phyloP scores from a whole-genome alignment of 2,888 invertebrate genomes.

The Amblyjoppa proteus region DNA sequence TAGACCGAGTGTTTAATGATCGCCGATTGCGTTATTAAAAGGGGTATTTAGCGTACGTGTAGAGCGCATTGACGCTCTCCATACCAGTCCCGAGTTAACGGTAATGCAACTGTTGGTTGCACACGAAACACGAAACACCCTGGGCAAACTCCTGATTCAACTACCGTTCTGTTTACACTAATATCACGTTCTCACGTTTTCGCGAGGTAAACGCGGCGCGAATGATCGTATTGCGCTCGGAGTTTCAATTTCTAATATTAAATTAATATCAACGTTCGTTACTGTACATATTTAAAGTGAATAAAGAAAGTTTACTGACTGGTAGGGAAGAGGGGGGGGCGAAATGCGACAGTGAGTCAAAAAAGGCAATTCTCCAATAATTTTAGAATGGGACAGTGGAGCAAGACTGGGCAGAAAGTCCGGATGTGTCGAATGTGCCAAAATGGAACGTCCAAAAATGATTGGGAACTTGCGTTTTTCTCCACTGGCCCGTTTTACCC shows the following conservation, averaged over 20 bases:
- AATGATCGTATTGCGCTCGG: background rate
- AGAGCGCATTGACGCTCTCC: background rate
- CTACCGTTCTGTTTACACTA: slow-evolving; percentile 53
- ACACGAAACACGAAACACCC: slow-evolving; percentile 30
- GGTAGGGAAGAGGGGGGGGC: background rate
- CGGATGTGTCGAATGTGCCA: too few species aligned
- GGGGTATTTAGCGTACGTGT: slow-evolving; percentile 48
- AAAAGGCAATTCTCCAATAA: too few species aligned
- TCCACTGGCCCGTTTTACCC: too few species aligned
- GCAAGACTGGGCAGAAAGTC: too few species aligned
- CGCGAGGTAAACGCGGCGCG: slow-evolving; percentile 1
- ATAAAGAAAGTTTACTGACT: slow-evolving; percentile 56
- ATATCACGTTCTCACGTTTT: slow-evolving; percentile 65
- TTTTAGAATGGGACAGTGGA: too few species aligned
- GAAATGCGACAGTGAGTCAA: too few species aligned
- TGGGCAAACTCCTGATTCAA: slow-evolving; percentile 19
- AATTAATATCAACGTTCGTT: slow-evolving; percentile 9
- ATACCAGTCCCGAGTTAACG: background rate
- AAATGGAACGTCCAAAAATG: too few species aligned
- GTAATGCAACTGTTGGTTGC: slow-evolving; percentile 18
- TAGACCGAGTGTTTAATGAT: slow-evolving; percentile 65
- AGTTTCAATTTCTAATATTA: slow-evolving; percentile 16
- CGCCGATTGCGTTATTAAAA: slow-evolving; percentile 56
- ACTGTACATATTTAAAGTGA: background rate
- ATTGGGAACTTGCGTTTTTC: too few species aligned